phyloP scores from a whole-genome alignment of 1,140 invertebrate species.

The Zophobas morio region DNA sequence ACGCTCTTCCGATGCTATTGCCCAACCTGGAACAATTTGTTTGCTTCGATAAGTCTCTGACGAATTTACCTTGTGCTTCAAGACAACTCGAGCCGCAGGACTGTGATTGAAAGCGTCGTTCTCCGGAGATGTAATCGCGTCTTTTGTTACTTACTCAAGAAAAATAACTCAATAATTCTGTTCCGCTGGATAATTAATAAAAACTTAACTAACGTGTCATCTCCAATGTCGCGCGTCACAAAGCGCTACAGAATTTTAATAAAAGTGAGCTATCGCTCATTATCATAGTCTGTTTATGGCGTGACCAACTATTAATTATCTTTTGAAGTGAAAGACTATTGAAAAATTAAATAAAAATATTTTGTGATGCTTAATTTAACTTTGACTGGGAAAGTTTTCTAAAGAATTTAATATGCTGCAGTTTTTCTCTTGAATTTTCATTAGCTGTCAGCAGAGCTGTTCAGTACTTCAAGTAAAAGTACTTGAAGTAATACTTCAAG shows the following conservation, averaged over 20 bases:
- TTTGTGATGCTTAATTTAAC: too few species aligned
- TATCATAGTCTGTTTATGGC: conserved; percentile 14
- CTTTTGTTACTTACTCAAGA: not conserved
- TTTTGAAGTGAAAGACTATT: not conserved
- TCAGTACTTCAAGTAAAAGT: too few species aligned
- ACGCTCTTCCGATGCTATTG: conserved; percentile 80
- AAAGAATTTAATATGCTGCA: too few species aligned
- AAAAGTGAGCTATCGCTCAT: not conserved
- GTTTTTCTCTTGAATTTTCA: too few species aligned
- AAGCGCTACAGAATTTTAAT: conserved; percentile 25
- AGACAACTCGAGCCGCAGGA: conserved; percentile 14
- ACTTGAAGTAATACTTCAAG: too few species aligned
- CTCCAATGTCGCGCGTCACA: not conserved
- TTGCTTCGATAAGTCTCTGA: conserved; percentile 32
- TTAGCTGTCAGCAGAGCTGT: too few species aligned
- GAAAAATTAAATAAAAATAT: not conserved
- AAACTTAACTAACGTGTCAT: conserved; percentile 25
- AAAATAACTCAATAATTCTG: conserved; percentile 12
- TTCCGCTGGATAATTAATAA: conserved; percentile 22
- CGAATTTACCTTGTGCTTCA: conserved; percentile 24
- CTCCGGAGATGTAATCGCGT: not conserved
- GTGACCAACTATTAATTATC: conserved; percentile 23
- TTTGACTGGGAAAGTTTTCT: too few species aligned
- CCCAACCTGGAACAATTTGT: conserved; percentile 78
- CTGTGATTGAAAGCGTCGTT: conserved; percentile 33